Base-by-base conservation (phyloP, 2,888 invertebrate genomes). In the Theodoxus fluviatilis region DNA sequence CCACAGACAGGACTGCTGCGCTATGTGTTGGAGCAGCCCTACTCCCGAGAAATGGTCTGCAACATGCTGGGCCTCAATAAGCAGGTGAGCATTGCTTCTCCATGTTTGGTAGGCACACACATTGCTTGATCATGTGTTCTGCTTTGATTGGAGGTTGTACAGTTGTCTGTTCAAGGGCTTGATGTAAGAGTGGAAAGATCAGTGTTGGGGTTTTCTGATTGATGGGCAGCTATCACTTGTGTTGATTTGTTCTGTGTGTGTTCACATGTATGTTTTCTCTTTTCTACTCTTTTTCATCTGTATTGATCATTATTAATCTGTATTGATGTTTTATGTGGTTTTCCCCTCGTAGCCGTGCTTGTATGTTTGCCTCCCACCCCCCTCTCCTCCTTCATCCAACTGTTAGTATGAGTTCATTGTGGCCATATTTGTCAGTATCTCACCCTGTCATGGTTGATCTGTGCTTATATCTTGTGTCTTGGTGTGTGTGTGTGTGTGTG, bases 1-100 rank as follows among this genome's bases (percentile, higher is more conserved):
- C 95, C 96, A 9, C 97, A 98, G 89, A 94, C 94, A 7, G 91
- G 92, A 47, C 88, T 98, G 43, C 87, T 98, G 37, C 90, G 94
- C 76, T 96, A 97, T 86, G 95, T 98, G 35, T 87, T 98, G 18
- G 94, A 95, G 82, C 97, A 98, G 85, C 95, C 96, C 0, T 98
- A 97, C 86, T 96, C 96, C 1, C 90, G 96, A 76, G 98, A 98
- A 83, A 95, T 97, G 94, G 94, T 97, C 78, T 96, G 95, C 80
- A 94, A 93, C 2, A 96, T 98, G 93, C 89, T 98, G 25, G 95
- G 95, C 55, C 89, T 98, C 31, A 96, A 95, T 84, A 96, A 96
- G 85, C 95, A 96, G 89, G 92, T 92, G 78, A 64, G 66, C n/a
- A n/a, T n/a, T n/a, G n/a, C n/a, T n/a, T n/a, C n/a, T n/a, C n/a